A percentile compares a stretch with the other conserved stretches of the same genome.
These are phyloP conservation scores for Apantesis nais DNA, from an alignment of 2,888 invertebrate genomes.

Conservation along the genomic window DNA sequence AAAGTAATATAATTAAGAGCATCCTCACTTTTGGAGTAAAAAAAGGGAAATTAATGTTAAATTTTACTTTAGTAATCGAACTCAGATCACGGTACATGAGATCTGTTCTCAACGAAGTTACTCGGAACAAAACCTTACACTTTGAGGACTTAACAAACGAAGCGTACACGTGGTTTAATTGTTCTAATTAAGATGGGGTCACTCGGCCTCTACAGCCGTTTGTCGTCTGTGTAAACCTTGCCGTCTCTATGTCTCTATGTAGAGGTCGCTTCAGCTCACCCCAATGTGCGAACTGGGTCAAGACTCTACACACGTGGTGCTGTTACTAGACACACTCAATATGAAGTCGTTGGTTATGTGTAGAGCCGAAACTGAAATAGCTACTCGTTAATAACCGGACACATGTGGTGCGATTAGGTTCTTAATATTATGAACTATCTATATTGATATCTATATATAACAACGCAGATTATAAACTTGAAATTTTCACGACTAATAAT, in stretches of 20 bases:
- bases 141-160: not conserved
- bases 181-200: not conserved
- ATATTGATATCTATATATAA: too few species aligned
- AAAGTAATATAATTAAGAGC: too few species aligned
- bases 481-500: too few species aligned
- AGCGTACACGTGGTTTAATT: not conserved
- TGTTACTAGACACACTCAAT: not conserved
- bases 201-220: not conserved
- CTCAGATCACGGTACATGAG: not conserved
- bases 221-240: conserved; percentile 4
- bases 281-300: conserved; percentile 16
- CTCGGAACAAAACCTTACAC: too few species aligned
- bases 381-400: not conserved
- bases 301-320: conserved; percentile 8
- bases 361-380: not conserved
- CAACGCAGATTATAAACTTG: too few species aligned
- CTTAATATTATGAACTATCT: not conserved
- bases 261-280: not conserved
- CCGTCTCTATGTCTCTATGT: not conserved
- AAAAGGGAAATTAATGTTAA: too few species aligned
- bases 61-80: not conserved
- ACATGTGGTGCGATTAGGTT: not conserved
- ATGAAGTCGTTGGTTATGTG: not conserved
- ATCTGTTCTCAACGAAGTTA: not conserved
- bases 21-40: too few species aligned